Conservation (phyloP, 1,140 invertebrate genomes). For the Pseudachorutes palmiensis region DNA sequence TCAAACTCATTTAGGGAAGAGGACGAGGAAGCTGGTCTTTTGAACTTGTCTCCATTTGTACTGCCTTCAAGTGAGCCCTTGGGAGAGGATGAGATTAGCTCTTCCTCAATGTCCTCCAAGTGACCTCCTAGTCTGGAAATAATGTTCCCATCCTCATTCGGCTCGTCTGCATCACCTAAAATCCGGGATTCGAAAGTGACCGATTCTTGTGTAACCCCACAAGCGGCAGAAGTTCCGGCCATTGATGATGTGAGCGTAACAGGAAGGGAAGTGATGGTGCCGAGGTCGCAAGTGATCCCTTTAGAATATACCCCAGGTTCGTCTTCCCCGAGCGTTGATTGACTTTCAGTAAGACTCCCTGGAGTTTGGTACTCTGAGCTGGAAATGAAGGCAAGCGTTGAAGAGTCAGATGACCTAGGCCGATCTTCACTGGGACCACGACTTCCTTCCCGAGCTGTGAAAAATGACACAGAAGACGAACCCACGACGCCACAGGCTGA, state of each 20-base stretch:
- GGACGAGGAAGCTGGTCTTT: neutral
- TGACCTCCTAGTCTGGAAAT: neutral
- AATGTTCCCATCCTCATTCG: neutral
- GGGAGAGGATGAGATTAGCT: conserved; percentile 3
- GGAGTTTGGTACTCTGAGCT: conserved; percentile 2
- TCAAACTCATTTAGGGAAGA: conserved; percentile 5
- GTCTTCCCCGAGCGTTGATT: conserved; percentile 5
- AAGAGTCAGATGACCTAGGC: neutral
- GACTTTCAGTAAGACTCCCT: neutral
- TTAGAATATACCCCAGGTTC: neutral
- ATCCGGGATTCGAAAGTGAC: neutral
- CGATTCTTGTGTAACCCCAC: neutral
- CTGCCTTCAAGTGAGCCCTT: conserved; percentile 1
- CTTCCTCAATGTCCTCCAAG: conserved; percentile 4
- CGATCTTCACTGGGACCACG: neutral
- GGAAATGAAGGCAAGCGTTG: conserved; percentile 3
- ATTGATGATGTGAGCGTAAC: neutral
- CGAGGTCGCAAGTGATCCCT: neutral
- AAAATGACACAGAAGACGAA: neutral
- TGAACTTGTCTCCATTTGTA: conserved; percentile 8
- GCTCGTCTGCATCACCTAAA: neutral
- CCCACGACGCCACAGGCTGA: conserved; percentile 3
- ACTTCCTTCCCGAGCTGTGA: neutral
- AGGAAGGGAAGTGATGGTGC: neutral
- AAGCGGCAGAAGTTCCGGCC: neutral